Evolutionary conservation across 1,140 invertebrate species (phyloP).

Genomic region (Anthonomus grandis): DNA sequence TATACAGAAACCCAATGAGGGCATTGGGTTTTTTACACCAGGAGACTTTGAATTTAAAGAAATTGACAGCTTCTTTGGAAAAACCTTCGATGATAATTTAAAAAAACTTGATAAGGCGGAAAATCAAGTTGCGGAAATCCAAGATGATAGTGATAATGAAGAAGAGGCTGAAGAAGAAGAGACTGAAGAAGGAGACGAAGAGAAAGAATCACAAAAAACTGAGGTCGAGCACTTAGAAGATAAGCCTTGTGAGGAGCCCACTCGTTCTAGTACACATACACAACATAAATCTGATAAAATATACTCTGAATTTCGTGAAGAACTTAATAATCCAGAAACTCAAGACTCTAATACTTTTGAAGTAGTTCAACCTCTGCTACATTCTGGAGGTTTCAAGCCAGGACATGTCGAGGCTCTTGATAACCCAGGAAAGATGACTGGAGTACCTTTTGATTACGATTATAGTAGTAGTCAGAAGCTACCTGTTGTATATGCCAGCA

Average conservation of each 20-base stretch:
- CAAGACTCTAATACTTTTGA: conserved; percentile 15
- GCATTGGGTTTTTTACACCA: background rate
- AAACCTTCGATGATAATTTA: conserved; percentile 11
- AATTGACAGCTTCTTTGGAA: conserved; percentile 2
- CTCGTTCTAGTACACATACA: conserved; percentile 12
- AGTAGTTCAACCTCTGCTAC: conserved; percentile 23
- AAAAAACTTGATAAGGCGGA: conserved; percentile 18
- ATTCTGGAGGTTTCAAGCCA: conserved; percentile 22
- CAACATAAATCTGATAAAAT: conserved; percentile 7
- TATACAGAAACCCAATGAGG: conserved; percentile 10
- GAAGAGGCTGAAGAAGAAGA: conserved; percentile 16
- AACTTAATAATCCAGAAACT: conserved; percentile 10
- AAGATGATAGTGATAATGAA: conserved; percentile 28
- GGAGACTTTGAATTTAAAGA: background rate
- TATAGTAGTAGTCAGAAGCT: conserved; percentile 28
- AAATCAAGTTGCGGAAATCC: conserved; percentile 9
- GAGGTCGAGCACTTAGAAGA: conserved; percentile 4
- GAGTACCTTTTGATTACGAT: conserved; percentile 30
- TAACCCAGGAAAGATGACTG: conserved; percentile 21
- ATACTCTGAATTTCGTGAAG: conserved; percentile 7
- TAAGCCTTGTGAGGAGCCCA: conserved; percentile 9
- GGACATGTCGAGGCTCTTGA: conserved; percentile 19
- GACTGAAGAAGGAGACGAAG: conserved; percentile 1
- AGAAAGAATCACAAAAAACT: background rate
- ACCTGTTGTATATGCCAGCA: background rate